These are phyloP conservation scores for Penaeus monodon DNA, from an alignment of 2,888 invertebrate genomes.

Conservation along the genomic window DNA sequence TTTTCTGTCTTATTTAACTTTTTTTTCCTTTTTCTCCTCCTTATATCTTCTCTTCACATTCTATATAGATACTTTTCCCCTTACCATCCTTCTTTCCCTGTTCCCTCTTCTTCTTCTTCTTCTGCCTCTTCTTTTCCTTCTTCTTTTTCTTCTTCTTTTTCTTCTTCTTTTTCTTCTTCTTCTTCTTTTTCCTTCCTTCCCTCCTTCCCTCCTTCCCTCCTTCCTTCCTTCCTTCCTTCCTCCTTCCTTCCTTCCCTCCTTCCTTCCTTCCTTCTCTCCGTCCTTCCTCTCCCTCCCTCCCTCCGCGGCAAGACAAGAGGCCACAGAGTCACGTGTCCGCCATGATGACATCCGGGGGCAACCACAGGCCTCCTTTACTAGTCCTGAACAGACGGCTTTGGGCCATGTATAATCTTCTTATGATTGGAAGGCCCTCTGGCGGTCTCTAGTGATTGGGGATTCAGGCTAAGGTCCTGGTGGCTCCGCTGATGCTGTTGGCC, in stretches of 20 bases:
- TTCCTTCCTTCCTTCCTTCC: too few species aligned
- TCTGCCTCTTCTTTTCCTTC: neutral
- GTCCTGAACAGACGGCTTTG: conserved; percentile 30
- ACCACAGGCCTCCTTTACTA: neutral
- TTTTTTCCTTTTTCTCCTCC: conserved; percentile 1
- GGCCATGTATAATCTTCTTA: conserved; percentile 48
- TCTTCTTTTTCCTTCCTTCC: conserved; percentile 2
- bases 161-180: neutral
- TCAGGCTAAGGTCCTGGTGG: conserved; percentile 24
- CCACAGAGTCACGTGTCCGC: neutral
- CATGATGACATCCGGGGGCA: conserved; percentile 20
- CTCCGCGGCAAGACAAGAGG: neutral
- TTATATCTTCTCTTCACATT: too few species aligned
- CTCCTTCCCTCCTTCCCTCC: neutral
- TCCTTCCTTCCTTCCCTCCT: neutral
- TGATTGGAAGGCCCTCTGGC: conserved; percentile 40
- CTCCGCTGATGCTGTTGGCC: neutral
- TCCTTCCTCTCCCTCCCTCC: neutral
- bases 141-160: neutral
- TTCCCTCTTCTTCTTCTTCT: neutral
- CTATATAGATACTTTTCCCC: too few species aligned
- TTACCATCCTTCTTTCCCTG: too few species aligned
- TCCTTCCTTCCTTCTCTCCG: neutral
- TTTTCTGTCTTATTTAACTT: too few species aligned
- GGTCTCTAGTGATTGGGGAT: conserved; percentile 49